Evolutionary conservation across 2,797 vertebrate genomes (phyloP), one percentile per base, ranked within the genome.

Genomic region (Acanthurus lineatus): DNA sequence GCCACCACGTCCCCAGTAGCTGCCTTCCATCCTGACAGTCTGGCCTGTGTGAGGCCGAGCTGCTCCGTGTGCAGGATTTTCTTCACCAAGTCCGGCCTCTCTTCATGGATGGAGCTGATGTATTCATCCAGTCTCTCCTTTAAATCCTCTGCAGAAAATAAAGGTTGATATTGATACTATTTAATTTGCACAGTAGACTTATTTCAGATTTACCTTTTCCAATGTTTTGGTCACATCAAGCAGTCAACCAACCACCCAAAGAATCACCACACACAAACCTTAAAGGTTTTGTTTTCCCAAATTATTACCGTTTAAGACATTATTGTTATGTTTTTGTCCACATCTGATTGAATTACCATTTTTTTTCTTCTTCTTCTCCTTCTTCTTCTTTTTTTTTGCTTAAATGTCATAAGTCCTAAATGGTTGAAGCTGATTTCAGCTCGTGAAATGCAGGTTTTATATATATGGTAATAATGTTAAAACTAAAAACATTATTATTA

Each of bases 1-100:
- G 95, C 94, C 19, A 96, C 94, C 70, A 96, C 95, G 0, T 96
- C 95, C 0, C 94, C 96, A 0, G 35, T 74, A n/a, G 96, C 93
- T 3, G 22, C 83, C 84, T 85, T 88, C 94, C 94, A 95, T 9
- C 95, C 96, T 0, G 95, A 95, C 69, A 96, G 88, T 32, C 91
- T 87, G 57, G 95, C 95, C 81, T 94, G 92, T 7, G 95, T 92
- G 22, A 96, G 94, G 4, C 96, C 96, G 38, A 91, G 89, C 84
- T 92, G 94, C 84, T 93, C 76, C 0, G 77, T 19, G 74, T 96
- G 96, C 2, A 54, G 70, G 54, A 96, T 44, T 20, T 19, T 91
- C 87, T 94, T 96, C 73, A 96, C 52, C 53, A 93, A 77, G 20
- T 76, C 88, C 4, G 92, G 89, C 42, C 28, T 60, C 44, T 89